phyloP scores from a whole-genome alignment of 2,113 vertebrate genomes.

The Pyxicephalus adspersus region DNA sequence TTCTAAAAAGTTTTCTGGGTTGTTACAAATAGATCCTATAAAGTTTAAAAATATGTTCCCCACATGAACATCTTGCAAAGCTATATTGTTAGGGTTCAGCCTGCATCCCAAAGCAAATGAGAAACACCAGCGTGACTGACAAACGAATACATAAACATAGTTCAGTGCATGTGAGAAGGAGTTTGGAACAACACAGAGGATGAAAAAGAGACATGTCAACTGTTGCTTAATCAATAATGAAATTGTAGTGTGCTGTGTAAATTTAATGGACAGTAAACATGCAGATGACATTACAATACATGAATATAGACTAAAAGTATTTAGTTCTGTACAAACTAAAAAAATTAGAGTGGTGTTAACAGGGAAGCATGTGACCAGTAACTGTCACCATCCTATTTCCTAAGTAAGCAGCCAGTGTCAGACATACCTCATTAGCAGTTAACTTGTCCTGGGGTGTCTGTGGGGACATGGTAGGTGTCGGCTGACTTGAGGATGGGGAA shows the following conservation, averaged over 20 bases:
- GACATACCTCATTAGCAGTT: conserved; percentile 96
- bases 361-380: conserved; percentile 54
- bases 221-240: neutral
- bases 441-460: conserved; percentile 96
- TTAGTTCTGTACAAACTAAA: conserved; percentile 8
- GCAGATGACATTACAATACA: conserved; percentile 30
- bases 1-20: too few relatives aligned
- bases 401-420: conserved; percentile 79
- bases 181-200: neutral
- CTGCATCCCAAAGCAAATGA: too few relatives aligned
- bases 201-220: neutral
- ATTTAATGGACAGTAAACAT: conserved; percentile 35
- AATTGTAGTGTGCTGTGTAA: conserved; percentile 1
- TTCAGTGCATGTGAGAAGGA: neutral
- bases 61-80: too few relatives aligned
- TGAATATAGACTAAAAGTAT: conserved; percentile 15
- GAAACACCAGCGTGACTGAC: too few relatives aligned
- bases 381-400: conserved; percentile 63
- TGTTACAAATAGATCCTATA: too few relatives aligned
- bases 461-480: conserved; percentile 96
- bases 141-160: too few relatives aligned
- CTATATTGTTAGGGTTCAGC: too few relatives aligned
- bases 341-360: conserved; percentile 71
- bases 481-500: conserved; percentile 92
- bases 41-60: too few relatives aligned